Conservation (phyloP, 2,113 vertebrate species). For the Chionomys nivalis region DNA sequence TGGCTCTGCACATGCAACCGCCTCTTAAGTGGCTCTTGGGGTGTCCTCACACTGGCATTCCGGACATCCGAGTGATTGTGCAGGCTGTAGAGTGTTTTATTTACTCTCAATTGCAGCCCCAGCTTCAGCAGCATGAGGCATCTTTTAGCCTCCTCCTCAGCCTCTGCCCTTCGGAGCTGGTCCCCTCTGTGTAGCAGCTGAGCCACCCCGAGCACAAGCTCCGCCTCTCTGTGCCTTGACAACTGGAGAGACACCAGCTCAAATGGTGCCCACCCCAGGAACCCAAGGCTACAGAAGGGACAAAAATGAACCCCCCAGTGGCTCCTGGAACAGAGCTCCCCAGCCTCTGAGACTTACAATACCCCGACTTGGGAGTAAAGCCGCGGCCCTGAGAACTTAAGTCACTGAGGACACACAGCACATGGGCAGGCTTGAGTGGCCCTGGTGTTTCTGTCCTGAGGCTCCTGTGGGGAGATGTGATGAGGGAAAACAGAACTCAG, state of each 20-base stretch:
- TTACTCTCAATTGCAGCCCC: neutral
- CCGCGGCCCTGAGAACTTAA: neutral
- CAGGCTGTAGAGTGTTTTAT: neutral
- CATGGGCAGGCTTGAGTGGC: no score
- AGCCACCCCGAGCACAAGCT: accelerated
- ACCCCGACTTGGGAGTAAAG: neutral
- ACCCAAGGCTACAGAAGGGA: accelerated
- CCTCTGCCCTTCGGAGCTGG: neutral
- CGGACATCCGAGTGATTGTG: neutral
- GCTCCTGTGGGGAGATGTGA: neutral
- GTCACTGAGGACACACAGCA: neutral
- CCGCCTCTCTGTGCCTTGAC: neutral
- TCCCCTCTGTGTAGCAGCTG: accelerated
- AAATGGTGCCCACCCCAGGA: accelerated
- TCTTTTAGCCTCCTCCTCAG: accelerated
- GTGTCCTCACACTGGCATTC: neutral
- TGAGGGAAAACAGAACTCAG: neutral
- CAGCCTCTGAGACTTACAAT: accelerated
- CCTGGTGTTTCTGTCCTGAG: neutral
- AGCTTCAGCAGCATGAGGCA: no score
- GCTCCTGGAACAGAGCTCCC: neutral
- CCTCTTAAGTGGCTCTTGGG: neutral
- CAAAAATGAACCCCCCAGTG: accelerated
- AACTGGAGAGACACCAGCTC: accelerated
- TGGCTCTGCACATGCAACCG: neutral